These are phyloP conservation scores for Tetramorium parvispinum DNA, from an alignment of 1,140 invertebrate genomes.

Conservation along the genomic window DNA sequence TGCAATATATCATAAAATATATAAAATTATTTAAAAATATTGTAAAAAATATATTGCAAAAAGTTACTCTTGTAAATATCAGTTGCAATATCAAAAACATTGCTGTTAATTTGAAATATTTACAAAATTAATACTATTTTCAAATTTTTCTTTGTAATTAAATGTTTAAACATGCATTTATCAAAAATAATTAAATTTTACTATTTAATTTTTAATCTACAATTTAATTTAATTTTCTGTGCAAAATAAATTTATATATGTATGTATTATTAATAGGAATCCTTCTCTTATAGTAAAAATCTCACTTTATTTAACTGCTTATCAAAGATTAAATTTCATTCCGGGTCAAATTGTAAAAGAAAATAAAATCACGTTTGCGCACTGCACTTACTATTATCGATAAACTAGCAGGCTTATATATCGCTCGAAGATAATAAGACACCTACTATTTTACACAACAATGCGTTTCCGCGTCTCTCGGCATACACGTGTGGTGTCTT, in stretches of 20 bases:
- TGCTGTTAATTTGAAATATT: not conserved
- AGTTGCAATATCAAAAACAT: not conserved
- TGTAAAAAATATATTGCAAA: not conserved
- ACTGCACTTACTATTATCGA: not conserved
- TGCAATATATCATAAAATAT: not conserved
- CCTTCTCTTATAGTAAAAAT: not conserved
- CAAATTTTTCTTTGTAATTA: too few relatives aligned
- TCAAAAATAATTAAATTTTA: not conserved
- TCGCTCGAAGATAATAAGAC: conserved; percentile 6
- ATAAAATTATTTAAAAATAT: not conserved
- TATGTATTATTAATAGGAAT: not conserved
- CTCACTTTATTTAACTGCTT: not conserved
- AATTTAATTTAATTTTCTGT: not conserved
- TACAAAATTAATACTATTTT: not conserved
- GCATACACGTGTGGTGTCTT: not conserved
- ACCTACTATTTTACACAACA: not conserved
- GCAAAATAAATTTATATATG: not conserved
- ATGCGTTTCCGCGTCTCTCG: not conserved
- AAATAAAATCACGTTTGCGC: not conserved
- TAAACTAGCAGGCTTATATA: conserved; percentile 3
- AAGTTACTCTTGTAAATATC: not conserved
- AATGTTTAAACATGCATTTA: not conserved
- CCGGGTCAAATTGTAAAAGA: not conserved
- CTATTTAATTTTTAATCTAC: not conserved
- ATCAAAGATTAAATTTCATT: not conserved